Conservation (phyloP, 2,888 invertebrate species). For the Leptura quadrifasciata region DNA sequence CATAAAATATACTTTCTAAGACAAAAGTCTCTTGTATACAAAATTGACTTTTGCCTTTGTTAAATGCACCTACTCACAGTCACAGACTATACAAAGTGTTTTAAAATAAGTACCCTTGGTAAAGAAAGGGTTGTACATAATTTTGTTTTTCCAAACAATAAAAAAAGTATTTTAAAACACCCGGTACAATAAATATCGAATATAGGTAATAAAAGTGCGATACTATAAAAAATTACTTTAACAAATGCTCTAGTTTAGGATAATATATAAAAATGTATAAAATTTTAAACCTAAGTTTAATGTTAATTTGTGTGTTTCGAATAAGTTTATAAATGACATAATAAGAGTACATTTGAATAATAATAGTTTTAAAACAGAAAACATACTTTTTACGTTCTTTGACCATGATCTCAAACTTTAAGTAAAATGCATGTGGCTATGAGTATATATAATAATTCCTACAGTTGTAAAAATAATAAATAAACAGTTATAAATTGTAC, state of each 20-base stretch:
- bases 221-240: slow-evolving; percentile 39
- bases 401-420: slow-evolving; percentile 7
- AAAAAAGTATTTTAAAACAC: slow-evolving; percentile 32
- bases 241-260: slow-evolving; percentile 35
- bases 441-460: slow-evolving; percentile 37
- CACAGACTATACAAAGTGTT: slow-evolving; percentile 31
- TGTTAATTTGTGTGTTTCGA: slow-evolving; percentile 25
- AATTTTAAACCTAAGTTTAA: slow-evolving; percentile 36
- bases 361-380: slow-evolving; percentile 21
- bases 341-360: slow-evolving; percentile 5
- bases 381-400: neutral
- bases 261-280: slow-evolving; percentile 42
- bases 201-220: slow-evolving; percentile 25
- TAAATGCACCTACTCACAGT: slow-evolving; percentile 44
- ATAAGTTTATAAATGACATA: slow-evolving; percentile 20
- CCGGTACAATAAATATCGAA: slow-evolving; percentile 20
- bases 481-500: slow-evolving; percentile 34
- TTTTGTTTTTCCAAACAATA: neutral
- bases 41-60: slow-evolving; percentile 36
- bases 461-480: slow-evolving; percentile 27
- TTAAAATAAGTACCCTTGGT: slow-evolving; percentile 3
- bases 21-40: slow-evolving; percentile 35
- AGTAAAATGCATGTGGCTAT: slow-evolving; percentile 33
- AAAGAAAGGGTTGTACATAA: neutral
- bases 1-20: slow-evolving; percentile 19